Conservation (phyloP, 2,888 invertebrate species). For the Tortricodes alternella region DNA sequence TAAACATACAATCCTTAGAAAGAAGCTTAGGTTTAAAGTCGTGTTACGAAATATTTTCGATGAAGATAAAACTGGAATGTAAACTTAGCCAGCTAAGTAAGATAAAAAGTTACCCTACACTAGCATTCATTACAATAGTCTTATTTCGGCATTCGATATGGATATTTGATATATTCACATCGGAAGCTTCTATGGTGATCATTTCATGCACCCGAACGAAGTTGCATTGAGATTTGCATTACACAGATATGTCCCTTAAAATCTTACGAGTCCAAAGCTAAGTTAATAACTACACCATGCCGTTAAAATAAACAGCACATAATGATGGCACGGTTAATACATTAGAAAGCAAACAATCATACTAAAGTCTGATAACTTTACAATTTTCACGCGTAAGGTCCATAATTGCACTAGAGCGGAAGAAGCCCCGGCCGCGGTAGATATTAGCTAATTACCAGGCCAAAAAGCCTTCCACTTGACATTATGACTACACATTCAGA, state of each 20-base stretch:
- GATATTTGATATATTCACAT: too few species aligned
- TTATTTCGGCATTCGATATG: conserved; percentile 2
- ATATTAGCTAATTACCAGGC: too few species aligned
- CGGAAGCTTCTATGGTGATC: too few species aligned
- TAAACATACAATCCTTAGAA: too few species aligned
- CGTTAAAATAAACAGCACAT: conserved; percentile 4
- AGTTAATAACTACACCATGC: background rate
- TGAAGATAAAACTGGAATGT: background rate
- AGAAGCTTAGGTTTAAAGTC: too few species aligned
- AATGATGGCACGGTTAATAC: conserved; percentile 2
- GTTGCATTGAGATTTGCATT: conserved; percentile 12
- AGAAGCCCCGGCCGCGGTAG: too few species aligned
- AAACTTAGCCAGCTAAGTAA: background rate
- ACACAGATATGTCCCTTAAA: conserved; percentile 1
- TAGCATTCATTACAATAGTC: background rate
- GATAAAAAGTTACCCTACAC: background rate
- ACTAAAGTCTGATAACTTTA: background rate
- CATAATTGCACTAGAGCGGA: conserved; percentile 17
- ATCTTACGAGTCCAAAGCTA: background rate
- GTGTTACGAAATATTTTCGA: background rate
- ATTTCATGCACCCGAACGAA: background rate
- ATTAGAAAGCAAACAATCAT: background rate
- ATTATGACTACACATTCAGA: background rate
- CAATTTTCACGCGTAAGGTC: background rate
- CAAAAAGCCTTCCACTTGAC: too few species aligned